phyloP scores from a whole-genome alignment of 2,888 invertebrate genomes.

The Romanomermis culicivorax region DNA sequence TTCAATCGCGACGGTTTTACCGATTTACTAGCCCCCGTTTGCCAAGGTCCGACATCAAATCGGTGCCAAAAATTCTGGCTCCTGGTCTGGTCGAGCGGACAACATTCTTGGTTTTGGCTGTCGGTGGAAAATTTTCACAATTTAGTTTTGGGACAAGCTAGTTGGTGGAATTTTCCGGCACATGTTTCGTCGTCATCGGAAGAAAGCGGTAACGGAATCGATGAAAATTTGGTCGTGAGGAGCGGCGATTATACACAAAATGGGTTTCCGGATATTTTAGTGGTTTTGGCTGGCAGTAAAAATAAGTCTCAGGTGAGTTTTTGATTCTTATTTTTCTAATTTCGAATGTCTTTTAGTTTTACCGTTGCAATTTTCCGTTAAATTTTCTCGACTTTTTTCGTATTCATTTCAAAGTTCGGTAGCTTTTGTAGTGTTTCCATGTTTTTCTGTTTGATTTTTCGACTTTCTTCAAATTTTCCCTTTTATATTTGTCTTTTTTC shows the following conservation, averaged over 20 bases:
- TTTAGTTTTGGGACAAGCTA: too few species aligned
- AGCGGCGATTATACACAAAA: slow-evolving; percentile 23
- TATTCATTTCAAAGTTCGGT: too few species aligned
- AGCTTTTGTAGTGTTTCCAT: too few species aligned
- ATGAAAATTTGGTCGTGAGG: slow-evolving; percentile 18
- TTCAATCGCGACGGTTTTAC: slow-evolving; percentile 7
- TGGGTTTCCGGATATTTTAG: slow-evolving; percentile 22
- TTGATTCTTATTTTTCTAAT: too few species aligned
- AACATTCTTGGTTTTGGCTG: neutral
- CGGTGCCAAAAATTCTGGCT: neutral
- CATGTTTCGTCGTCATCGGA: too few species aligned
- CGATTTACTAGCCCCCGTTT: slow-evolving; percentile 5
- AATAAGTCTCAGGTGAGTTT: neutral
- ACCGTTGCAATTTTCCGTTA: slow-evolving; percentile 12
- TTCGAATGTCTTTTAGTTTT: neutral
- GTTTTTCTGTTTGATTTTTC: too few species aligned
- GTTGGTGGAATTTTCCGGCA: too few species aligned
- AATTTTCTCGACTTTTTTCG: slow-evolving; percentile 13
- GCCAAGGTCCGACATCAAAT: neutral
- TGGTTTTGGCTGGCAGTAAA: neutral
- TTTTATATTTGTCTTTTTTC: too few species aligned
- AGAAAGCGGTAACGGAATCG: too few species aligned
- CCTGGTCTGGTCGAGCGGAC: neutral
- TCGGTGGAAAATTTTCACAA: neutral
- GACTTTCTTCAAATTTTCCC: too few species aligned